Evolutionary conservation across 92 coral and sea anemone species (phyloP).

Genomic region (Anthopleura xanthogrammica): DNA sequence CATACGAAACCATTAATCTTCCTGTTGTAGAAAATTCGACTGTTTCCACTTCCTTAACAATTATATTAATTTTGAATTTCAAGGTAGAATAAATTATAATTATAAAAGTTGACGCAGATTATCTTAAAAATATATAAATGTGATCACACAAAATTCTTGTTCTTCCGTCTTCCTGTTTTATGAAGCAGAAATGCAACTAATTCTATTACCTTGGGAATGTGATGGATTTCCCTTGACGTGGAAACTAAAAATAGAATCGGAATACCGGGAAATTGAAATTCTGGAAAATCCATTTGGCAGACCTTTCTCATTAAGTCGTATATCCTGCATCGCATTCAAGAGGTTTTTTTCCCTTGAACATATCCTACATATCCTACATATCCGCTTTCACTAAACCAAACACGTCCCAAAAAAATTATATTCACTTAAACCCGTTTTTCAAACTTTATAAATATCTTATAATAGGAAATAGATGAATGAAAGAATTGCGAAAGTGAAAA

Average conservation of each 20-base stretch:
- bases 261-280: neutral
- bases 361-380: neutral
- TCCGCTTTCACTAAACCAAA: slow-evolving; percentile 13
- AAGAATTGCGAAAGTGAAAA: neutral
- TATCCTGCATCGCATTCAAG: slow-evolving; percentile 20
- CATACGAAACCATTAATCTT: too few species aligned
- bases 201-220: neutral
- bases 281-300: slow-evolving; percentile 1
- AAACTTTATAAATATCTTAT: neutral
- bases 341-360: neutral
- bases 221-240: neutral
- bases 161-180: neutral
- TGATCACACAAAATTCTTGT: neutral
- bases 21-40: too few species aligned
- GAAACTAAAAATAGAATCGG: neutral
- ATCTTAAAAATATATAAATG: too few species aligned
- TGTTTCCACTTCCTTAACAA: too few species aligned
- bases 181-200: neutral
- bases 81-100: too few species aligned
- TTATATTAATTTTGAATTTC: too few species aligned
- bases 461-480: neutral
- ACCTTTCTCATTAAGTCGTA: slow-evolving; percentile 4
- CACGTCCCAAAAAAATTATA: neutral
- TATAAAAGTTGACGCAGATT: too few species aligned
- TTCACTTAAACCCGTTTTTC: neutral